A percentile compares a stretch with the other conserved stretches of the same genome.
phyloP scores from a whole-genome alignment of 2,888 invertebrate genomes.

The Laothoe populi region DNA sequence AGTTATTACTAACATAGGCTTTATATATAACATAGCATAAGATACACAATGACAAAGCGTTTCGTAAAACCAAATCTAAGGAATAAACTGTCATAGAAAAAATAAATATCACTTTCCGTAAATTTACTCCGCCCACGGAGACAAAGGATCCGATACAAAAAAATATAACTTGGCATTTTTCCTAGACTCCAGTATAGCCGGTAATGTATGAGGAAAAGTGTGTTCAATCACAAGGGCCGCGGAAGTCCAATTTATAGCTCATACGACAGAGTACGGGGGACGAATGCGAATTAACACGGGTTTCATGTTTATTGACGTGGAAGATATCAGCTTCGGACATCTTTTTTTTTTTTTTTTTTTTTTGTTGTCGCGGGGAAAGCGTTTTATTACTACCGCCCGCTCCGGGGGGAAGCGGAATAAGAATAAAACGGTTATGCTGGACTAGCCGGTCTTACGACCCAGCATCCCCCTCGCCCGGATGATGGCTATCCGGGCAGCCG shows the following conservation, averaged over 20 bases:
- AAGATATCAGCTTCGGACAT: conserved; percentile 45
- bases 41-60: background rate
- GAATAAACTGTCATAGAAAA: conserved; percentile 12
- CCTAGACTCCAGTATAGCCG: background rate
- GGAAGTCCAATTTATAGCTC: conserved; percentile 58
- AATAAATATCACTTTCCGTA: conserved; percentile 8
- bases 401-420: too few species aligned
- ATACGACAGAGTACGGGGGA: conserved; percentile 52
- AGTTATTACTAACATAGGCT: too few species aligned
- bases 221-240: conserved; percentile 17
- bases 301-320: conserved; percentile 58
- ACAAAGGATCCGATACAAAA: conserved; percentile 21
- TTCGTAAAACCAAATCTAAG: background rate
- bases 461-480: too few species aligned
- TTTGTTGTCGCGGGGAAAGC: background rate
- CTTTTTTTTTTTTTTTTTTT: conserved; percentile 32
- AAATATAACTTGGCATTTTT: conserved; percentile 15
- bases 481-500: too few species aligned
- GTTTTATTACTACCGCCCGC: too few species aligned
- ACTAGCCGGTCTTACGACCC: too few species aligned
- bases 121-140: background rate
- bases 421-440: too few species aligned
- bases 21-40: background rate
- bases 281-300: conserved; percentile 61
- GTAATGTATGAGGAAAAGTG: conserved; percentile 36